Evolutionary conservation across 1,140 invertebrate species (phyloP), one percentile per base, ranked within the genome.

Genomic region (Lordiphosa stackelbergi): DNA sequence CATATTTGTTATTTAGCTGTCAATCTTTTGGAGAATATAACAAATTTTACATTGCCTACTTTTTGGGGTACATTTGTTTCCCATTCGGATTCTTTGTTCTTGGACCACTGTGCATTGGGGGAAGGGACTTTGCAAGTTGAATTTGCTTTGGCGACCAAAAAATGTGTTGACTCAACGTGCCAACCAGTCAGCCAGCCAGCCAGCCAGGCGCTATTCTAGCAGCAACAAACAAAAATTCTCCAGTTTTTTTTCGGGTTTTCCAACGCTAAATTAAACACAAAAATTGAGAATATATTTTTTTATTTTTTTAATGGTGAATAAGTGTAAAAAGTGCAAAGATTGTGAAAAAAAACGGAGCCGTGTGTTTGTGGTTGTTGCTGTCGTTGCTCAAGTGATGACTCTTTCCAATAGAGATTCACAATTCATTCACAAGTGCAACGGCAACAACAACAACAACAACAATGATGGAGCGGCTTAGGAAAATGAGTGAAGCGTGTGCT

Each of bases 401-500:
- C 43, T 13, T 46, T 46, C 24, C 11, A 24, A 46, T 9, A 55
- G 47, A 65, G 42, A 69, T 61, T 66, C 66, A 66, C 61, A 65
- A 78, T 66, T 70, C 77, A 81, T 83, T 83, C 69, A 77, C 69
- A 81, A 83, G 77, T 69, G 77, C 77, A 79, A 54, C 48, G 66
- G 16, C 34, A 12, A 28, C 12, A 37, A 28, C 49, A 52, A n/a
- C n/a, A n/a, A 38, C 35, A 57, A 34, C 36, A 59, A 66, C 24
- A 66, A 70, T 53, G 55, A 66, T 63, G 57, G 53, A 43, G 74
- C 61, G 66, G 66, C 69, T 79, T 73, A 79, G 71, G 41, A 46
- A 79, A 71, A 61, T 69, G 72, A 79, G 77, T 77, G 77, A 77
- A 81, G 60, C 75, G 77, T 46, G 77, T 83, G 77, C 77, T 81